A percentile compares a stretch with the other conserved stretches of the same genome.
These are phyloP conservation scores for Amblyornis subalaris DNA, from an alignment of 2,113 vertebrate genomes.

Conservation along the genomic window DNA sequence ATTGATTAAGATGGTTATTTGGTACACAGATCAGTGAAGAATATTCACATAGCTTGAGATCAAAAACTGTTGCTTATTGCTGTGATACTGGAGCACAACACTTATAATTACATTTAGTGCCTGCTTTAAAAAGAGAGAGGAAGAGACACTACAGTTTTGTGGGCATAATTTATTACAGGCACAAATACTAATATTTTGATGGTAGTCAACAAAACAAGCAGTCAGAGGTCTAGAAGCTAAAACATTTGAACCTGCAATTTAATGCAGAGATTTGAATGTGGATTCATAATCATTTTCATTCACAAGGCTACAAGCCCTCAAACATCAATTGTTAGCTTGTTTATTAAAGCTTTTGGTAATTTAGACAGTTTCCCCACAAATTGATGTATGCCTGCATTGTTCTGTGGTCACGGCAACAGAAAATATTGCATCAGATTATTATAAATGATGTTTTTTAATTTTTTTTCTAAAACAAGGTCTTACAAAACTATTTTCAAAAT, in stretches of 20 bases:
- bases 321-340: conserved; percentile 15
- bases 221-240: not conserved
- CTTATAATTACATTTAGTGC: not conserved
- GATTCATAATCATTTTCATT: conserved; percentile 13
- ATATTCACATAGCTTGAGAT: not conserved
- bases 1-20: not conserved
- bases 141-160: not conserved
- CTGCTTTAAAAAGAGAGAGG: not conserved
- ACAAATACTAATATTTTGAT: not conserved
- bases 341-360: conserved; percentile 23
- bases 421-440: conserved; percentile 18
- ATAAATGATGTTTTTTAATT: not conserved
- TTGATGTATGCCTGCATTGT: not conserved
- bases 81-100: not conserved
- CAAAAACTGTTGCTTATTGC: not conserved
- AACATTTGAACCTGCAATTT: conserved; percentile 26
- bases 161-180: not conserved
- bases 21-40: not conserved
- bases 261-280: not conserved
- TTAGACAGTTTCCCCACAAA: conserved; percentile 3
- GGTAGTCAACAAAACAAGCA: not conserved
- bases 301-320: not conserved
- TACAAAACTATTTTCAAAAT: not conserved
- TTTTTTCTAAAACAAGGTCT: not conserved
- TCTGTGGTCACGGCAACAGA: not conserved